A percentile compares a stretch with the other conserved stretches of the same genome.
These are phyloP conservation scores for Ormyrus thymus DNA, from an alignment of 2,888 invertebrate species.

Conservation along the genomic window DNA sequence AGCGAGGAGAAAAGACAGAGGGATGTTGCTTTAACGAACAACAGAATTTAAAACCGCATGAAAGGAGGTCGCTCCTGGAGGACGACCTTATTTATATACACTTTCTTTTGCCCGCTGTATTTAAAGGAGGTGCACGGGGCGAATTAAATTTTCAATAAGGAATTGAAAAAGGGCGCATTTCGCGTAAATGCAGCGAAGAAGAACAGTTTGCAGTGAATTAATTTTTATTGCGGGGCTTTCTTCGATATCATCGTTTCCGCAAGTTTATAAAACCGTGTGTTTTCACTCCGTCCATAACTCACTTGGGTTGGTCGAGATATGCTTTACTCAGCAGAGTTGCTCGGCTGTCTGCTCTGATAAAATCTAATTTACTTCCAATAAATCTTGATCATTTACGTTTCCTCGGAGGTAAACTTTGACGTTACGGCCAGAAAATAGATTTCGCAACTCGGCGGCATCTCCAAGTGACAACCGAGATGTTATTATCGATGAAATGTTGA, in stretches of 20 bases:
- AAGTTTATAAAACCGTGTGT: conserved; percentile 2
- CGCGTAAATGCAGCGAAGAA: no score
- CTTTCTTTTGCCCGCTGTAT: no score
- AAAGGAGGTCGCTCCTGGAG: no score
- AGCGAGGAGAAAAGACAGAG: neutral
- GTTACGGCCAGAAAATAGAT: conserved; percentile 27
- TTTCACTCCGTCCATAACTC: conserved; percentile 4
- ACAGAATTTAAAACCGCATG: conserved; percentile 15
- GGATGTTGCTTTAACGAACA: conserved; percentile 24
- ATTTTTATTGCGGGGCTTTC: no score
- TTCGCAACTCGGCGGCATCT: conserved; percentile 16
- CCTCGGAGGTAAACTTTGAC: conserved; percentile 31
- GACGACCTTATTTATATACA: no score
- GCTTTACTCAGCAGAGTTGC: conserved; percentile 28
- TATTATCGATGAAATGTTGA: conserved; percentile 27
- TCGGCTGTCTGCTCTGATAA: conserved; percentile 40
- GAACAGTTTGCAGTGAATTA: no score
- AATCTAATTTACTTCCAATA: conserved; percentile 51
- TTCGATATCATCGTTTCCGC: neutral
- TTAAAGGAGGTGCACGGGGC: no score
- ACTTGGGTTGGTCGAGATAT: neutral
- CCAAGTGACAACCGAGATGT: conserved; percentile 10
- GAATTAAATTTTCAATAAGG: no score
- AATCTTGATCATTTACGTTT: conserved; percentile 45
- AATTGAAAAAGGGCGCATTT: no score